Evolutionary conservation across 2,888 invertebrate species (phyloP), one percentile per base, ranked within the genome.

Genomic region (Chrysolina oricalcia): DNA sequence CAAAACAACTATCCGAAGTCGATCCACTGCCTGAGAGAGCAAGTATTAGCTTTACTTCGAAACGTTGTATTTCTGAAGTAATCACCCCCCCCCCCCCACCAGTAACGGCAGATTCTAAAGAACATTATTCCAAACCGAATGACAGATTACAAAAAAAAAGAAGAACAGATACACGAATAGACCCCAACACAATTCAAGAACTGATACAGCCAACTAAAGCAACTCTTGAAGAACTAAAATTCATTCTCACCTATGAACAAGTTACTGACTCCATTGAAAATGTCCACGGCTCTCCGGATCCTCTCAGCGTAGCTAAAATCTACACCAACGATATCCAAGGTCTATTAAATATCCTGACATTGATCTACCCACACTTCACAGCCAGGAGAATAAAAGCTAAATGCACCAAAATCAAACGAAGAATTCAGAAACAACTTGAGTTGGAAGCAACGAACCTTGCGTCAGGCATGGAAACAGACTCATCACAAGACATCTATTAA

Each of bases 251-350:
- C 13, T 43, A 43, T 17, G 46, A 46, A 10, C 66, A 66, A 23
- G 40, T 67, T 6, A 67, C n/a, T 19, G 21, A 43, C 27, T 50
- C 48, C n/a, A 15, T 46, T 8, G 46, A 66, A 13, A 66, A 66
- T 23, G 13, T 11, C 17, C 17, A n/a, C 17, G 66, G 66, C 3
- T 66, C 66, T 21, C 8, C 41, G 2, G 43, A 66, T 15, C 66
- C 43, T 15, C 2, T 46, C 0, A 23, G 5, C n/a, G 35, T 48
- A 3, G 67, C 50, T 9, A 48, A 23, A 48, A 48, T 13, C 9
- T 64, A 64, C n/a, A 41, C 41, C 9, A 64, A 41, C 2, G n/a
- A 64, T 43, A 41, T 64, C 17, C 43, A 1, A 19, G 43, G 19
- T 15, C 19, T 64, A 8, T 19, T 64, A 10, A 9, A 17, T n/a